Evolutionary conservation across 2,113 vertebrate genomes (phyloP).

Genomic region (Cariama cristata): DNA sequence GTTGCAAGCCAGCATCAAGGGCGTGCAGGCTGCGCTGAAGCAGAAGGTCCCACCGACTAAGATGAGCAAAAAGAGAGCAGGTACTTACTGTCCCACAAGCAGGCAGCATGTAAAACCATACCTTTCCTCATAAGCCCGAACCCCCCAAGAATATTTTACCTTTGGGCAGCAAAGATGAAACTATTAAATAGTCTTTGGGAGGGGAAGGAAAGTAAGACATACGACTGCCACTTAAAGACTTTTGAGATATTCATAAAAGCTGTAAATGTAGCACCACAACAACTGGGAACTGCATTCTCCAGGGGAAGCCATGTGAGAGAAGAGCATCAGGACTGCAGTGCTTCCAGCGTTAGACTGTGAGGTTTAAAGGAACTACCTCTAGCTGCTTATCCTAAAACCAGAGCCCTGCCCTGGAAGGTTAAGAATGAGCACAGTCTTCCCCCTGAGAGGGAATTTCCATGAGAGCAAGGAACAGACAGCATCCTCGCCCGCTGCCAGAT

Average conservation of each 20-base stretch:
- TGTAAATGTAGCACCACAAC: not conserved
- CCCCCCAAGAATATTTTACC: not conserved
- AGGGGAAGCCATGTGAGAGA: not conserved
- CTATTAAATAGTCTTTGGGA: not conserved
- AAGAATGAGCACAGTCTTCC: not conserved
- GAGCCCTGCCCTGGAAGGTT: not conserved
- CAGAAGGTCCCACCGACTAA: not conserved
- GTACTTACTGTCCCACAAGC: not conserved
- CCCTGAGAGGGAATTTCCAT: not conserved
- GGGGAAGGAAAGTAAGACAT: not conserved
- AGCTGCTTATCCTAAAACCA: not conserved
- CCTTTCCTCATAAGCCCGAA: not conserved
- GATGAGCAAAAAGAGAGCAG: not conserved
- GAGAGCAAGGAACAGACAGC: not conserved
- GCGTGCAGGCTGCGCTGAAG: not conserved
- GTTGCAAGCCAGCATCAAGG: not conserved
- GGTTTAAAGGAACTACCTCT: not conserved
- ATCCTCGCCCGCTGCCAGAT: not conserved
- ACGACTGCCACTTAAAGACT: not conserved
- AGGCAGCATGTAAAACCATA: not conserved
- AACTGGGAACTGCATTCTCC: not conserved
- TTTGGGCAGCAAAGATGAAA: not conserved
- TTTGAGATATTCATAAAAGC: not conserved
- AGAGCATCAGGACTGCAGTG: not conserved
- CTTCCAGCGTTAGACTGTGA: not conserved